phyloP scores from a whole-genome alignment of 1,140 invertebrate species.

The Scaptomyza montana region DNA sequence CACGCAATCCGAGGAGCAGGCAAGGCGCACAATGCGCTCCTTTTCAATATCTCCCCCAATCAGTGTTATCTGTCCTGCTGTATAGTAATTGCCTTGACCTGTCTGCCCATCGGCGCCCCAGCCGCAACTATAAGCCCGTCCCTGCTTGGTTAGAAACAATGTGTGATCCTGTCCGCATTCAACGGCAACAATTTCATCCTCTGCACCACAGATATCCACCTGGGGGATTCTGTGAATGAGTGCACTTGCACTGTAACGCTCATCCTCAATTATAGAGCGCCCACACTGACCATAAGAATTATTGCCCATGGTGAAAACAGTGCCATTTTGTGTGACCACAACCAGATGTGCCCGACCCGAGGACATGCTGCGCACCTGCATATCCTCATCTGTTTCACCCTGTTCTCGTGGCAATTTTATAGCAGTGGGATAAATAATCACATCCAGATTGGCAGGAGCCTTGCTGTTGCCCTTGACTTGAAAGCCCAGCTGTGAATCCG shows the following conservation, averaged over 20 bases:
- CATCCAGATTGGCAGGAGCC: slow-evolving; percentile 86
- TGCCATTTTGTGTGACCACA: slow-evolving; percentile 91
- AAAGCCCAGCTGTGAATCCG: slow-evolving; percentile 95
- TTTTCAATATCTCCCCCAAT: slow-evolving; percentile 92
- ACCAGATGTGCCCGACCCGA: slow-evolving; percentile 95
- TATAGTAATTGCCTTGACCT: slow-evolving; percentile 90
- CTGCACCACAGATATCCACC: slow-evolving; percentile 86
- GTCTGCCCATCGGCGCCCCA: slow-evolving; percentile 98
- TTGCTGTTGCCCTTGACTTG: slow-evolving; percentile 85
- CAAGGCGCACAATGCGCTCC: slow-evolving; percentile 92
- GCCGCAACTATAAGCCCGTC: slow-evolving; percentile 94
- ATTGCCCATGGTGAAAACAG: slow-evolving; percentile 93
- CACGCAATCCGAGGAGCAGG: slow-evolving; percentile 93
- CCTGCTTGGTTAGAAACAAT: slow-evolving; percentile 91
- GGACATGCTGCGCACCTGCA: slow-evolving; percentile 85
- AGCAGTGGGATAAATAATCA: slow-evolving; percentile 90
- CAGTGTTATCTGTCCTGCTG: slow-evolving; percentile 85
- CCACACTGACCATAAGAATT: slow-evolving; percentile 98
- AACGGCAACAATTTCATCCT: slow-evolving; percentile 86
- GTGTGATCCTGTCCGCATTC: slow-evolving; percentile 96
- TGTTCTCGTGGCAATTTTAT: slow-evolving; percentile 89
- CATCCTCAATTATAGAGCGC: slow-evolving; percentile 90
- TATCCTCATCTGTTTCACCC: slow-evolving; percentile 80
- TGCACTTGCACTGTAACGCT: slow-evolving; percentile 89
- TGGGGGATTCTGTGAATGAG: slow-evolving; percentile 87